Percentiles rank a stretch among this genome's conserved stretches.
These are phyloP conservation scores for Elysia crispata DNA, from an alignment of 2,888 invertebrate species.

Conservation along the genomic window DNA sequence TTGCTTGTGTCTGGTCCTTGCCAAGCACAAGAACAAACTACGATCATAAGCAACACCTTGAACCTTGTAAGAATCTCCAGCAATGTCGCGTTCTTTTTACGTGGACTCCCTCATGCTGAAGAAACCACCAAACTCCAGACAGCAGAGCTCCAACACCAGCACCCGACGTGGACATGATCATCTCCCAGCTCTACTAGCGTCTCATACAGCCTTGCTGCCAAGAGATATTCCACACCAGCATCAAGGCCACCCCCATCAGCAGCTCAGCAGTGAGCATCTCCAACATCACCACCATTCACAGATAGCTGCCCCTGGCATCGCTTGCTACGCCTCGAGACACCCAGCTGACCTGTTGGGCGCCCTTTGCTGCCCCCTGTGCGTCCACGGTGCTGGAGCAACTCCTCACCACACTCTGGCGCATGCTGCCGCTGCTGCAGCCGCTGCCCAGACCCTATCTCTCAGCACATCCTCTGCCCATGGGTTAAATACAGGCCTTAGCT, in stretches of 20 bases:
- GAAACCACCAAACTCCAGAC: constrained; percentile 47
- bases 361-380: constrained; percentile 69
- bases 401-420: constrained; percentile 35
- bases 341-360: constrained; percentile 65
- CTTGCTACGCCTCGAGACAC: constrained; percentile 65
- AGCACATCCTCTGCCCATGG: constrained; percentile 12
- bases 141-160: neutral
- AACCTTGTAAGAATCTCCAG: too few species aligned
- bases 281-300: constrained; percentile 47
- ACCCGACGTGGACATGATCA: constrained; percentile 12
- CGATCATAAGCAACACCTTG: too few species aligned
- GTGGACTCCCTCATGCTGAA: constrained; percentile 76
- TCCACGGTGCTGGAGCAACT: constrained; percentile 57
- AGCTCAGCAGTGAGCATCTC: constrained; percentile 58
- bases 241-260: constrained; percentile 51
- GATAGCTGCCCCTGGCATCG: constrained; percentile 50
- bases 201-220: constrained; percentile 32
- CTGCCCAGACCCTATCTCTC: constrained; percentile 47
- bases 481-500: too few species aligned
- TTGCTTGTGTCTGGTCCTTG: too few species aligned
- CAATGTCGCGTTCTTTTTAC: constrained; percentile 76
- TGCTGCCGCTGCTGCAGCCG: constrained; percentile 45
- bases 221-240: constrained; percentile 55
- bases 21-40: too few species aligned
- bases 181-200: neutral